phyloP scores from a whole-genome alignment of 2,797 vertebrate genomes.

The Coluber constrictor region DNA sequence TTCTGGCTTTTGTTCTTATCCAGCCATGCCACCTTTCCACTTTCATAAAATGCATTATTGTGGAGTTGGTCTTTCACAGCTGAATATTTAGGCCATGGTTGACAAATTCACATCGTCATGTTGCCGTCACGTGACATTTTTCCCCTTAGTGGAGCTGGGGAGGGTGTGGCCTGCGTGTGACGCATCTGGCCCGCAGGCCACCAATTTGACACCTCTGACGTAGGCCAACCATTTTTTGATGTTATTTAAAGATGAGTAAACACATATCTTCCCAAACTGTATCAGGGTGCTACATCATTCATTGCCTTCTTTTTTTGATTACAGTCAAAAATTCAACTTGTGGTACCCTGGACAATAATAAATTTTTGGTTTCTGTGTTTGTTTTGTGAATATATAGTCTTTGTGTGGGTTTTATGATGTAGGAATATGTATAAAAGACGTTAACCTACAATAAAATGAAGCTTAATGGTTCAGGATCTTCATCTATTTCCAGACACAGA shows the following conservation, averaged over 20 bases:
- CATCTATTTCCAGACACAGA: neutral
- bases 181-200: fast-evolving
- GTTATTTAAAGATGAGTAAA: neutral
- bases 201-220: too few species aligned
- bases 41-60: neutral
- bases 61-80: neutral
- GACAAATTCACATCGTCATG: too few species aligned
- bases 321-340: neutral
- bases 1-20: neutral
- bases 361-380: neutral
- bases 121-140: too few species aligned
- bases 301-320: neutral
- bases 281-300: neutral
- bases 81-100: neutral
- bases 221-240: neutral
- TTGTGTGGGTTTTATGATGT: neutral
- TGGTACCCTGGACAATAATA: neutral
- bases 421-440: neutral
- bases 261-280: neutral
- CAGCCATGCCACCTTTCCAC: neutral
- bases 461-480: neutral
- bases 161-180: too few species aligned
- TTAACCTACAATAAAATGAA: neutral
- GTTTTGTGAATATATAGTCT: neutral
- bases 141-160: too few species aligned